A percentile compares a stretch with the other conserved stretches of the same genome.
Evolutionary conservation across 2,888 invertebrate genomes (phyloP).

Genomic region (Galerucella nymphaeae): DNA sequence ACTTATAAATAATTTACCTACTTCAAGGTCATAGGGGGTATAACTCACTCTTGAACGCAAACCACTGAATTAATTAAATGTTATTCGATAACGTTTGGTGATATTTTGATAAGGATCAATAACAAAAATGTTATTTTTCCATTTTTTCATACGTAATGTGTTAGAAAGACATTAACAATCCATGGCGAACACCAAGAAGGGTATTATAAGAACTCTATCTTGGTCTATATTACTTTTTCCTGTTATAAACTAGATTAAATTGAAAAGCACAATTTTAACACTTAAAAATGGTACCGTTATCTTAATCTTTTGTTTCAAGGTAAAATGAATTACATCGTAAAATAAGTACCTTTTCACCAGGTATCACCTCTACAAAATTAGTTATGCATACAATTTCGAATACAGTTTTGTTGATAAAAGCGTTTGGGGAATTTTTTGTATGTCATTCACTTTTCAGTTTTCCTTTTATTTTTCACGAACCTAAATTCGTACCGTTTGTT

Average conservation of each 20-base stretch:
- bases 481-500: background rate
- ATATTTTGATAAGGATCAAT: no score
- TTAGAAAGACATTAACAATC: no score
- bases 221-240: no score
- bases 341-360: background rate
- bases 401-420: constrained; percentile 1
- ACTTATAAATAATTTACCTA: no score
- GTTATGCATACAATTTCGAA: background rate
- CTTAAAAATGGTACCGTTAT: background rate
- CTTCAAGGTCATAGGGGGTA: no score
- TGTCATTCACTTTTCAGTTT: background rate
- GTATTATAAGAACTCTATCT: no score
- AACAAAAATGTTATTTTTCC: no score
- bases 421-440: constrained; percentile 7
- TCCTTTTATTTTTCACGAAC: background rate
- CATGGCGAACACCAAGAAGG: no score
- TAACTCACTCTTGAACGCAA: no score
- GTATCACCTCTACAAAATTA: background rate
- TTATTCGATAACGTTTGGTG: no score
- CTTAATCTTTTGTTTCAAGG: background rate
- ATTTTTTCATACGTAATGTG: no score
- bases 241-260: background rate
- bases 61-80: no score
- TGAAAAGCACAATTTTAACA: background rate
- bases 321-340: background rate